Evolutionary conservation across 2,888 invertebrate genomes (phyloP), one percentile per base, ranked within the genome.

Genomic region (Glyphotaelius pellucidus): DNA sequence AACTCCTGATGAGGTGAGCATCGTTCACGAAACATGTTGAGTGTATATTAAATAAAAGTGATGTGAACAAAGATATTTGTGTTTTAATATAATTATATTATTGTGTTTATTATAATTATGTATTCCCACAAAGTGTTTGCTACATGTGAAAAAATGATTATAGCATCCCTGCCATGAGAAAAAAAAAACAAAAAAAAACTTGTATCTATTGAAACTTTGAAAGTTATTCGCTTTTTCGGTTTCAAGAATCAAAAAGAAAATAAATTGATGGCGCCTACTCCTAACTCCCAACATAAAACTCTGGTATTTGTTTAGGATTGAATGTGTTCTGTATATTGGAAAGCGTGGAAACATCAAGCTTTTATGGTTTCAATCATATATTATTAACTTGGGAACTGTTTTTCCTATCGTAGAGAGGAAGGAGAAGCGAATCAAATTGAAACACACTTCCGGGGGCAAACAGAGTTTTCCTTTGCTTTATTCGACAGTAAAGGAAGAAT

Each of bases 341-440:
- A n/a, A n/a, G 67, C 25, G 25, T 2, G 67, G 67, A 67, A 67
- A n/a, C 67, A n/a, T 67, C 25, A n/a, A 67, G 25, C 25, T 67
- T 67, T 67, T 67, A 67, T 67, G 67, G n/a, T 67, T 67, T 67
- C 67, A 67, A 67, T 67, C 67, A 67, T n/a, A 67, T 67, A 67
- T 67, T 67, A 67, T 67, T 67, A n/a, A 67, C 25, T 67, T n/a
- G 25, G 25, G 25, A 67, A 67, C 0, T 25, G 67, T 67, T 67
- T 67, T 67, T 9, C 14, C 19, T 67, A 25, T 25, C 5, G 19
- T 1, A 19, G 1, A 67, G 19, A 0, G 19, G 1, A 25, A 67
- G 5, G 67, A 25, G 25, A n/a, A 67, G 2, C n/a, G n/a, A 67
- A 67, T 67, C 25, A 67, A 67, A 67, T 25, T 67, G 67, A 67